Percentiles rank a stretch among this genome's conserved stretches.
phyloP scores from a whole-genome alignment of 2,888 invertebrate species.

The Lasioglossum marginatum region DNA sequence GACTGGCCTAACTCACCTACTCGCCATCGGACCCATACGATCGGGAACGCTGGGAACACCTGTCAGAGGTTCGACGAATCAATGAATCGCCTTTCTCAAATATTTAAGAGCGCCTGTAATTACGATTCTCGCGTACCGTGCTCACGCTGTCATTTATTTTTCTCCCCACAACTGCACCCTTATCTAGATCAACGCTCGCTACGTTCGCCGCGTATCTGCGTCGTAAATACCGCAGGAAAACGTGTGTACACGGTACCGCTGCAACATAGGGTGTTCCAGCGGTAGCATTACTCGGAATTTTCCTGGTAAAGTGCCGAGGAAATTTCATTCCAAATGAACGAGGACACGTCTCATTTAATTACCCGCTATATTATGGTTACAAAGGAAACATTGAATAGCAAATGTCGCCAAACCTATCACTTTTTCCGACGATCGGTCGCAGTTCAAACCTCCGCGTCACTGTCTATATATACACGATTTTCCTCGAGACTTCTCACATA shows the following conservation, averaged over 20 bases:
- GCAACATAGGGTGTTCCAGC: not conserved
- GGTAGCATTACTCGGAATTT: not conserved
- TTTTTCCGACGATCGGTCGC: not conserved
- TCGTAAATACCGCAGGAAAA: conserved; percentile 15
- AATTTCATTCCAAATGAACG: no score
- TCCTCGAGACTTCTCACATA: not conserved
- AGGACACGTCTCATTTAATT: not conserved
- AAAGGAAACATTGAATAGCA: not conserved
- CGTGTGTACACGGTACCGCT: not conserved
- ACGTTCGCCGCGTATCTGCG: conserved; percentile 6
- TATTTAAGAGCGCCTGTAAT: conserved; percentile 7
- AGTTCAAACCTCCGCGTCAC: not conserved
- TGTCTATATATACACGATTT: not conserved
- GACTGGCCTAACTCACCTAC: not conserved
- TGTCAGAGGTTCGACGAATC: conserved; percentile 22
- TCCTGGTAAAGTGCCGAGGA: not conserved
- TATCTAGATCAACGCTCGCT: conserved; percentile 16
- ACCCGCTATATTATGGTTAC: not conserved
- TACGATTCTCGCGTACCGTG: not conserved
- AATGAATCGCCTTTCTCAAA: not conserved
- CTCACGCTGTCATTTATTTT: not conserved
- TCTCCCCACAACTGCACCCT: not conserved
- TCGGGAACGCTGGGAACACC: not conserved
- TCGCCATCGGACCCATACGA: not conserved
- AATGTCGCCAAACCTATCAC: not conserved